Percentiles rank a stretch among this genome's conserved stretches.
phyloP scores from a whole-genome alignment of 1,140 invertebrate genomes.

The Melitaea cinxia region DNA sequence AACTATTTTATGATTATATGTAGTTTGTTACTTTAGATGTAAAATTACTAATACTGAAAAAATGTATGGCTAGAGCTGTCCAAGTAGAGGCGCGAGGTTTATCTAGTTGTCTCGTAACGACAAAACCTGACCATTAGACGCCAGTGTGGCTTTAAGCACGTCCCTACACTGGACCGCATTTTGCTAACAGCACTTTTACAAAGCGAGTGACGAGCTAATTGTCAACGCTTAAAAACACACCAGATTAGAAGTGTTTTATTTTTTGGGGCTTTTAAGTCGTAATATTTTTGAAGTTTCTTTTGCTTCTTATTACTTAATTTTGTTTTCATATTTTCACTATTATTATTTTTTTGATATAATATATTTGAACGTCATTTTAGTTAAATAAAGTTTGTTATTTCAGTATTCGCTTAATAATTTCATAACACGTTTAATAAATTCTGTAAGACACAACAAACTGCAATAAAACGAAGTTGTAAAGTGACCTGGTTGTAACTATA shows the following conservation, averaged over 20 bases:
- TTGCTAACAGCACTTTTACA: conserved; percentile 15
- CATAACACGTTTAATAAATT: conserved; percentile 28
- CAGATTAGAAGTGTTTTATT: background rate
- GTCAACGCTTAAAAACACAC: background rate
- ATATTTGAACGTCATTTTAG: no score
- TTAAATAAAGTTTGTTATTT: background rate
- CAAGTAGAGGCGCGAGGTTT: background rate
- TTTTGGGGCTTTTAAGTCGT: background rate
- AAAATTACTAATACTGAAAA: no score
- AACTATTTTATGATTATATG: no score
- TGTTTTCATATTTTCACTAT: background rate
- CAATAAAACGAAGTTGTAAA: conserved; percentile 36
- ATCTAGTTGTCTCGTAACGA: background rate
- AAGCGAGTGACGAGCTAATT: conserved; percentile 4
- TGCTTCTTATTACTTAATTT: no score
- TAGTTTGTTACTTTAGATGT: no score
- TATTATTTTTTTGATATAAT: background rate
- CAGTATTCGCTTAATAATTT: background rate
- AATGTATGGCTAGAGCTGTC: no score
- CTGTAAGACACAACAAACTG: conserved; percentile 28
- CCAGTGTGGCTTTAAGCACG: background rate
- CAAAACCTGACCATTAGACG: background rate
- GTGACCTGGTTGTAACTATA: conserved; percentile 36
- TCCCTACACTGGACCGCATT: conserved; percentile 9
- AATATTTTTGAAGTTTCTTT: no score